Base-by-base conservation (phyloP, 2,888 invertebrate species). In the Caenorhabditis macrosperma region DNA sequence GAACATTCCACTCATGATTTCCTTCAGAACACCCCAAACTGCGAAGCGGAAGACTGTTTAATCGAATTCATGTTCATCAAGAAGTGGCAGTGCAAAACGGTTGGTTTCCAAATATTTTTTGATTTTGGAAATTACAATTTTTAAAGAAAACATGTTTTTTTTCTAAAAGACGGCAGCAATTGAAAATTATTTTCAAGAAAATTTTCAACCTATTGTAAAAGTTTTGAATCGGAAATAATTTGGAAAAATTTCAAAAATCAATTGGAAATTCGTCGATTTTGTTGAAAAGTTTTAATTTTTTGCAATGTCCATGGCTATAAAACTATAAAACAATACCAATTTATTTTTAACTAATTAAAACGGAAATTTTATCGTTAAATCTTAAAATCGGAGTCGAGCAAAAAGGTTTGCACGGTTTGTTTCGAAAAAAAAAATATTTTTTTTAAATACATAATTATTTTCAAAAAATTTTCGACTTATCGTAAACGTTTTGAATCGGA, bases 1-100 rank as follows among this genome's bases (percentile, higher is more conserved):
- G n/a, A n/a, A n/a, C n/a, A n/a, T n/a, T n/a, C n/a, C n/a, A n/a
- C n/a, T n/a, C n/a, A n/a, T n/a, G n/a, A n/a, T 5, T 52, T 46
- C 1, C 46, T 28, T 9, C 50, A 72, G 72, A 74, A 63, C 44
- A 59, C 74, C 0, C 57, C 57, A 10, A 54, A 74, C 20, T 74
- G 64, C 26, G 74, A 74, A 17, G 64, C 55, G 15, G 74, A 74
- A n/a, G 74, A 74, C 44, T 74, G 74, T 33, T 24, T 74, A 1
- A 48, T 66, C 24, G 74, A 74, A 24, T 20, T 74, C 4, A 48
- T 57, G 48, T 74, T 57, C 24, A 59, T 64, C 50, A 74, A 74
- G 28, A 64, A 50, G 22, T 74, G 74, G 74, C 38, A 17, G n/a
- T 64, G 64, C 30, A 64, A 50, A 59, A 10, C 10, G 61, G 71